These are phyloP conservation scores for Dicaeum eximium DNA, from an alignment of 2,113 vertebrate genomes.

Conservation along the genomic window DNA sequence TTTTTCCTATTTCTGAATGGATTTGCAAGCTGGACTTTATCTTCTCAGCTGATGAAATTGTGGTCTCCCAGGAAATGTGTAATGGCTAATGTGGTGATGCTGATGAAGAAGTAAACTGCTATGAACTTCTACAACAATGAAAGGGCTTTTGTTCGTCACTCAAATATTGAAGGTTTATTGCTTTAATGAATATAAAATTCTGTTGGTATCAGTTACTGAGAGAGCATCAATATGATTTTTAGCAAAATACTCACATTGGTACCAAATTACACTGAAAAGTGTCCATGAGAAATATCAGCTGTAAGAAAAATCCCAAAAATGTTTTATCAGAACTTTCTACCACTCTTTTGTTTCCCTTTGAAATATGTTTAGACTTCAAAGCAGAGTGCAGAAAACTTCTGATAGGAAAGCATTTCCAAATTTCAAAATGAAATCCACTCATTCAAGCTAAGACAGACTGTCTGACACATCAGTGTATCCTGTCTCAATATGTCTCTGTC, in stretches of 20 bases:
- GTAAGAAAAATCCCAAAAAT: not conserved
- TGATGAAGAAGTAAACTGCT: not conserved
- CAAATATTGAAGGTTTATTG: not conserved
- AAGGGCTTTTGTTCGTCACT: not conserved
- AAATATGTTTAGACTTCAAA: not conserved
- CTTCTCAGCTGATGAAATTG: not conserved
- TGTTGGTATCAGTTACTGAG: not conserved
- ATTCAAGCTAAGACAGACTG: not conserved
- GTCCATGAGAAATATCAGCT: not conserved
- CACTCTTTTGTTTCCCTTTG: not conserved
- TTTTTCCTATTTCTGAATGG: not conserved
- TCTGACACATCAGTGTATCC: accelerated
- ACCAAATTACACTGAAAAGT: not conserved
- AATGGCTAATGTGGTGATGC: not conserved
- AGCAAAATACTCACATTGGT: not conserved
- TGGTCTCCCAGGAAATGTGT: not conserved
- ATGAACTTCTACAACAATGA: not conserved
- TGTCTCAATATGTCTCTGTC: not conserved
- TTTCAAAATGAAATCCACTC: not conserved
- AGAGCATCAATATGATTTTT: not conserved
- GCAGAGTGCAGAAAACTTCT: not conserved
- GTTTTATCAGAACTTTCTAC: not conserved
- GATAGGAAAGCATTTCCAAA: not conserved
- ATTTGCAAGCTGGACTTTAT: not conserved
- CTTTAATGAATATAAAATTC: not conserved